Evolutionary conservation across 2,888 invertebrate genomes (phyloP), one percentile per base, ranked within the genome.

Genomic region (Drosophila trichaetosa): DNA sequence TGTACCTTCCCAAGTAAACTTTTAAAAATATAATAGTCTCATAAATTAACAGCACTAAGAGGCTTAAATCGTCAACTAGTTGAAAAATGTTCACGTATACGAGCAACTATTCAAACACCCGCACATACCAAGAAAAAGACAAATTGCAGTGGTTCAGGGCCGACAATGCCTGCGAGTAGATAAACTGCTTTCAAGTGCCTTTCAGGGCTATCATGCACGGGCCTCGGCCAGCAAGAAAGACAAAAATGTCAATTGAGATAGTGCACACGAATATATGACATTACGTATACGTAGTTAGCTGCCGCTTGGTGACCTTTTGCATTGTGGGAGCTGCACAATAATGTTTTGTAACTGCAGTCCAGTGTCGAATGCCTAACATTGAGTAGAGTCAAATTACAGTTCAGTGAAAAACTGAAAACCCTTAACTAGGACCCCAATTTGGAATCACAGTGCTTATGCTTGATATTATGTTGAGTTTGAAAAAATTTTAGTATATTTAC

Each of bases 231-330:
- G 31, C n/a, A 21, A 21, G 21, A 34, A 59, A 51, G 48, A 51
- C 52, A 53, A 68, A 62, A 53, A 64, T 54, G 58, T 64, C 58
- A 61, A 67, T 68, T 59, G 53, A 69, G 54, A 16, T 21, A 31
- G 16, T 57, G 46, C 10, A 27, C 31, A 49, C 60, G 48, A 24
- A 60, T 24, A 70, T n/a, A 42, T 29, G 53, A 40, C 49, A 33
- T 36, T 36, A 54, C 16, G 48, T 33, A 62, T 36, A 42, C 57
- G 21, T n/a, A n/a, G 52, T 51, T 21, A 13, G 10, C 13, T 24
- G 53, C 4, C 52, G 11, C 27, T 40, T 16, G 56, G n/a, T 52
- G 51, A 31, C n/a, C 34, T 40, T 51, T 38, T 33, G 18, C 53
- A 24, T 51, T 53, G 18, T 58, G 34, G 53, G 33, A 33, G 51